phyloP scores from a whole-genome alignment of 2,888 invertebrate genomes.

The Muschampia plurimacula region DNA sequence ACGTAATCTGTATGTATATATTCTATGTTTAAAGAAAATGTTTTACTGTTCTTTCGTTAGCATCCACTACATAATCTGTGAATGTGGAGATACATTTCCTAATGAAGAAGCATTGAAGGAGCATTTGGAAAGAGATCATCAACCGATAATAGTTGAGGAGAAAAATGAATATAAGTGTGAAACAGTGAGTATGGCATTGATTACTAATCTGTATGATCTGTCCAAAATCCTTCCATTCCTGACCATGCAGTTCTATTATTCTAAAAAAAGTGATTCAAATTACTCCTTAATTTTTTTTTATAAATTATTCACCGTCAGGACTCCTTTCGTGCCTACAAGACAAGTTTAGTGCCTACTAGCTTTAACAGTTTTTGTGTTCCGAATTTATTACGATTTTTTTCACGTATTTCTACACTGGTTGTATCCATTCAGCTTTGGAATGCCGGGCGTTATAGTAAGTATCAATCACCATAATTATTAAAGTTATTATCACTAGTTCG shows the following conservation, averaged over 20 bases:
- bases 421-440: no score
- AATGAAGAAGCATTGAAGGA: constrained; percentile 60
- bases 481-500: no score
- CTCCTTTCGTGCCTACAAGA: no score
- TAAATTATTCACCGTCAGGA: no score
- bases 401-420: no score
- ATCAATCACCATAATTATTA: no score
- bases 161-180: constrained; percentile 52
- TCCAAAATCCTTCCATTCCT: not conserved
- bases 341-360: no score
- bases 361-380: no score
- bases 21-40: constrained; percentile 57
- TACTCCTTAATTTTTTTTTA: no score
- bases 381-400: no score
- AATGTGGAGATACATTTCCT: constrained; percentile 70
- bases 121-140: constrained; percentile 64
- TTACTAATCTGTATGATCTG: not conserved
- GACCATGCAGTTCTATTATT: not conserved
- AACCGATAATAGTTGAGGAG: constrained; percentile 54
- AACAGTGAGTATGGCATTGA: constrained; percentile 45
- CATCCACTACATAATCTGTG: constrained; percentile 75
- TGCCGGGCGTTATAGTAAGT: no score
- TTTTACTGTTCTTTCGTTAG: constrained; percentile 70
- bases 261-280: no score
- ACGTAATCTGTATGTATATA: constrained; percentile 62